Conservation (phyloP, 2,888 invertebrate genomes). For the Caenorhabditis angaria region DNA sequence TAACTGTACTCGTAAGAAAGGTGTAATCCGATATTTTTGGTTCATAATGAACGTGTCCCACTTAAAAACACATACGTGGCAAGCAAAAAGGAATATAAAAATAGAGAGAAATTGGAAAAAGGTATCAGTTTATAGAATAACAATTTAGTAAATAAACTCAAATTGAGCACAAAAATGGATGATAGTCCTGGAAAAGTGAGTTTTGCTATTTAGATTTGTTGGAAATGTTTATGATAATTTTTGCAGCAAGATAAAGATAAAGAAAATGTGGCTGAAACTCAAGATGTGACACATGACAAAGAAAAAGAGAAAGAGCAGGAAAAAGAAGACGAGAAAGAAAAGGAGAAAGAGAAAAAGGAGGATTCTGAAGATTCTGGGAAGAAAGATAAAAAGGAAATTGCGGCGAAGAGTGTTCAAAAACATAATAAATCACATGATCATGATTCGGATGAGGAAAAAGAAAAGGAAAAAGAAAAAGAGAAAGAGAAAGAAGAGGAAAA, state of each 20-base stretch:
- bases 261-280: not conserved
- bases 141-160: not conserved
- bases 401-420: not conserved
- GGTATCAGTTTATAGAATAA: not conserved
- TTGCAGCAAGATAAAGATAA: conserved; percentile 6
- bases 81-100: too few relatives aligned
- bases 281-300: not conserved
- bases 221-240: not conserved
- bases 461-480: conserved; percentile 7
- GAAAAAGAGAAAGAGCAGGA: conserved; percentile 7
- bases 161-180: not conserved
- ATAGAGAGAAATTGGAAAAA: not conserved
- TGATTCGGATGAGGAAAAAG: conserved; percentile 5
- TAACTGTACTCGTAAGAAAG: too few relatives aligned
- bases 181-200: not conserved
- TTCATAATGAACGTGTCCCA: too few relatives aligned
- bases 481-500: conserved; percentile 15
- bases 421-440: not conserved
- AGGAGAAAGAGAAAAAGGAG: conserved; percentile 8
- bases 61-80: too few relatives aligned
- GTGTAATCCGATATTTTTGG: too few relatives aligned
- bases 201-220: not conserved
- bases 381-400: conserved; percentile 8
- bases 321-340: conserved; percentile 15
- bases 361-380: conserved; percentile 9